Evolutionary conservation across 2,888 invertebrate species (phyloP).

Genomic region (Parnassius apollo): DNA sequence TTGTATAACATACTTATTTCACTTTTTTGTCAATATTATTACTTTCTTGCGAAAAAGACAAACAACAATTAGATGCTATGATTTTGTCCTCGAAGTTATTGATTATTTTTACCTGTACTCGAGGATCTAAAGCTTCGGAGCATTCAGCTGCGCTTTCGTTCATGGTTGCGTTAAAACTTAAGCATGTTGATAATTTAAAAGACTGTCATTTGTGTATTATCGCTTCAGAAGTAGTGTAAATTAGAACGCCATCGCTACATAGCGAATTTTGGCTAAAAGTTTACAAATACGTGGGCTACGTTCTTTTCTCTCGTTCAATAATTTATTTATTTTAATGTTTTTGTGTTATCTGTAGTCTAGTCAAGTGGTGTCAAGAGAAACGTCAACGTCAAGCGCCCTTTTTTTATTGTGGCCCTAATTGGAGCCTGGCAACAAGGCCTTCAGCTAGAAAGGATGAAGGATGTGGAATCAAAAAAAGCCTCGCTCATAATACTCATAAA

Average conservation of each 20-base stretch:
- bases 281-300: slow-evolving; percentile 21
- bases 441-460: too few relatives aligned
- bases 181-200: slow-evolving; percentile 55
- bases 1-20: too few relatives aligned
- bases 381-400: slow-evolving; percentile 7
- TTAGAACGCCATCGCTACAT: slow-evolving; percentile 35
- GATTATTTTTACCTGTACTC: slow-evolving; percentile 86
- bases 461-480: too few relatives aligned
- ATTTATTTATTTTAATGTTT: slow-evolving; percentile 4
- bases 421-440: too few relatives aligned
- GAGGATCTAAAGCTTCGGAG: slow-evolving; percentile 88
- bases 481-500: too few relatives aligned
- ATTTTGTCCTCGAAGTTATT: slow-evolving; percentile 41
- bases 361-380: neutral
- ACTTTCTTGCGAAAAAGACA: too few relatives aligned
- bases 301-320: slow-evolving; percentile 23
- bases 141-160: slow-evolving; percentile 82
- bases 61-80: neutral
- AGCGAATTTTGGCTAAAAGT: slow-evolving; percentile 34
- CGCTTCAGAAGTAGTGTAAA: slow-evolving; percentile 26
- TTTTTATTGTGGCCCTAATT: neutral
- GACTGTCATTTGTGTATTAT: slow-evolving; percentile 29
- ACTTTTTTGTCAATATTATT: too few relatives aligned
- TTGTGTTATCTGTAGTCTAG: slow-evolving; percentile 14
- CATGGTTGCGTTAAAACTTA: slow-evolving; percentile 71